These are phyloP conservation scores for Ruditapes philippinarum DNA, from an alignment of 1,140 invertebrate species.

Conservation along the genomic window DNA sequence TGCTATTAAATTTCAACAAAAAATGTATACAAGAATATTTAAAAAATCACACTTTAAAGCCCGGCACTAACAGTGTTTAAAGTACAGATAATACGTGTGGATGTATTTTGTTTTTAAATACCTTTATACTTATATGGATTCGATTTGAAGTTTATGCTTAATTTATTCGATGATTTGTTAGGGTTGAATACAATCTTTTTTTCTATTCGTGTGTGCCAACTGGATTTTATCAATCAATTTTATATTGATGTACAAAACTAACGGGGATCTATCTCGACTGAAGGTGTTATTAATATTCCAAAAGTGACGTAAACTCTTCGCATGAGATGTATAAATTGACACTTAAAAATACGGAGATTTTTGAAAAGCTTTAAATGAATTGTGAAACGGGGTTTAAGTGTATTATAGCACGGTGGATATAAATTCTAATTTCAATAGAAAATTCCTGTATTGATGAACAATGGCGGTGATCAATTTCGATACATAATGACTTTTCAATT, in stretches of 20 bases:
- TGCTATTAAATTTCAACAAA: too few relatives aligned
- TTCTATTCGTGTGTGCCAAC: not conserved
- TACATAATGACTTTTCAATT: too few relatives aligned
- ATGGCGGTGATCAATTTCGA: not conserved
- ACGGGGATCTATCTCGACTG: not conserved
- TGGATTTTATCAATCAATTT: conserved; percentile 9
- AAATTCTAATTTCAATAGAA: conserved; percentile 3
- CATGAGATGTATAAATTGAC: not conserved
- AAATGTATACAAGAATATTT: not conserved
- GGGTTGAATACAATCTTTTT: not conserved
- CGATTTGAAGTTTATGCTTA: not conserved
- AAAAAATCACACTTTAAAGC: not conserved
- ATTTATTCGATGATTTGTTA: not conserved
- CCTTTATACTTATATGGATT: not conserved
- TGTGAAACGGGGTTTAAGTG: not conserved
- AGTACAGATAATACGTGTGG: not conserved
- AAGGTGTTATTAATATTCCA: conserved; percentile 30
- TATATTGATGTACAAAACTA: conserved; percentile 8
- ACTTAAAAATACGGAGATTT: not conserved
- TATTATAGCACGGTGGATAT: not conserved
- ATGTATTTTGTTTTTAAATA: not conserved
- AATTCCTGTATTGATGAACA: not conserved
- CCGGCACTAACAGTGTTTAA: not conserved
- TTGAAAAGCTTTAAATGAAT: not conserved
- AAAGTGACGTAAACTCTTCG: conserved; percentile 3